Conservation (phyloP, 2,888 invertebrate genomes). For the Andricus curvator region DNA sequence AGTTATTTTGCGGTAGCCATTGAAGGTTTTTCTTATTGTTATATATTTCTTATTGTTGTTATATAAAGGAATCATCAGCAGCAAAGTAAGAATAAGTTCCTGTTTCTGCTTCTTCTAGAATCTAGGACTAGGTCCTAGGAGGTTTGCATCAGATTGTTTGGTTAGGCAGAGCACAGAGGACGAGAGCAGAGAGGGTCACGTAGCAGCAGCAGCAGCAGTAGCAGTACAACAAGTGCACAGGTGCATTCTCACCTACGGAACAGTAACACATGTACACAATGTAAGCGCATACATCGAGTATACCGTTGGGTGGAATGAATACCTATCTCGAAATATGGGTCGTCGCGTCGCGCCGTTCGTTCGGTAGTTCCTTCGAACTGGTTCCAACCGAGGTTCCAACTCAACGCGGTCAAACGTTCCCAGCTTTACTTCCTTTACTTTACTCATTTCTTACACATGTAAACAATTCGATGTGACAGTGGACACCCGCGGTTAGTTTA, state of each 20-base stretch:
- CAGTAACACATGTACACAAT: neutral
- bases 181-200: conserved; percentile 5
- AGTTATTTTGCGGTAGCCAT: neutral
- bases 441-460: no score
- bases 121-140: no score
- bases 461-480: no score
- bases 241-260: conserved; percentile 46
- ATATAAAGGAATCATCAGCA: no score
- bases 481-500: no score
- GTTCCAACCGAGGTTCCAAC: no score
- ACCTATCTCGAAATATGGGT: conserved; percentile 57
- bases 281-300: conserved; percentile 45
- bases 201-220: conserved; percentile 52
- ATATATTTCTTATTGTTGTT: no score
- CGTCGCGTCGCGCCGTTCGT: conserved; percentile 7
- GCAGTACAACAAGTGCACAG: conserved; percentile 51
- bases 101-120: no score
- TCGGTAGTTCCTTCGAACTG: no score
- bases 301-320: conserved; percentile 53
- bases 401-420: no score
- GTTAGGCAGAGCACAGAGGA: neutral
- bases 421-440: no score
- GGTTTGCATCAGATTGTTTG: neutral
- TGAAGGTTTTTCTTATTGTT: neutral
- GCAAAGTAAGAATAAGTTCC: neutral